Percentiles rank a stretch among this genome's conserved stretches.
Conservation (phyloP, 2,888 invertebrate genomes). For the Chloromyia formosa region DNA sequence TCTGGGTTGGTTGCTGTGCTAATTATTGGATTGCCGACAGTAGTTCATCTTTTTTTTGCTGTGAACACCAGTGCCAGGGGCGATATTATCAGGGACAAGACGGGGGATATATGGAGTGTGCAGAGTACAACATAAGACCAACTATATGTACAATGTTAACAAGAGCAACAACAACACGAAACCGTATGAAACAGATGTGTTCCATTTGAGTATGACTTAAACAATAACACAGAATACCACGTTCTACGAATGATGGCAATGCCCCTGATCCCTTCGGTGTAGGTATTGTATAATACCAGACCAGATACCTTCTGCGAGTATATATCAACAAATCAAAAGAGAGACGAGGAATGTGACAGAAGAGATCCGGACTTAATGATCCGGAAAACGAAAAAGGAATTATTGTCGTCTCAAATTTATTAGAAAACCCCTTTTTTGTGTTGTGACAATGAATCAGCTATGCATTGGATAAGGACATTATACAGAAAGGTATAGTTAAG, state of each 20-base stretch:
- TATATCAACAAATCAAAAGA: slow-evolving; percentile 39
- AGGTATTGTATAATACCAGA: slow-evolving; percentile 6
- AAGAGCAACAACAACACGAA: slow-evolving; percentile 11
- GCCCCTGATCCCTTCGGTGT: slow-evolving; percentile 19
- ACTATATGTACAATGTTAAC: background rate
- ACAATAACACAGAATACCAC: slow-evolving; percentile 4
- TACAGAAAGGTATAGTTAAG: background rate
- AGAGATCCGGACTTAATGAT: slow-evolving; percentile 35
- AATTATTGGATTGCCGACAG: slow-evolving; percentile 43
- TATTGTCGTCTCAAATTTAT: slow-evolving; percentile 39
- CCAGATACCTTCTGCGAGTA: background rate
- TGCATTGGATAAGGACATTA: background rate
- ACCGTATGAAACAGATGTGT: slow-evolving; percentile 39
- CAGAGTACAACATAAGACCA: background rate
- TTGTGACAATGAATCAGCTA: slow-evolving; percentile 25
- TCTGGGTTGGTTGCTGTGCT: slow-evolving; percentile 42
- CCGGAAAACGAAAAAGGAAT: slow-evolving; percentile 41
- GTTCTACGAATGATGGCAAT: slow-evolving; percentile 12
- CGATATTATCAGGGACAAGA: slow-evolving; percentile 19
- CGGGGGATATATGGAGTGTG: background rate
- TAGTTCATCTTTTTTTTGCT: slow-evolving; percentile 36
- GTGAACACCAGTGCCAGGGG: slow-evolving; percentile 38
- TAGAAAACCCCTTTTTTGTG: slow-evolving; percentile 37
- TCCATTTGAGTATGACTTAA: slow-evolving; percentile 36
- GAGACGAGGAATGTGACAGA: slow-evolving; percentile 33